phyloP scores from a whole-genome alignment of 1,140 invertebrate genomes.

The Bombyx mandarina region DNA sequence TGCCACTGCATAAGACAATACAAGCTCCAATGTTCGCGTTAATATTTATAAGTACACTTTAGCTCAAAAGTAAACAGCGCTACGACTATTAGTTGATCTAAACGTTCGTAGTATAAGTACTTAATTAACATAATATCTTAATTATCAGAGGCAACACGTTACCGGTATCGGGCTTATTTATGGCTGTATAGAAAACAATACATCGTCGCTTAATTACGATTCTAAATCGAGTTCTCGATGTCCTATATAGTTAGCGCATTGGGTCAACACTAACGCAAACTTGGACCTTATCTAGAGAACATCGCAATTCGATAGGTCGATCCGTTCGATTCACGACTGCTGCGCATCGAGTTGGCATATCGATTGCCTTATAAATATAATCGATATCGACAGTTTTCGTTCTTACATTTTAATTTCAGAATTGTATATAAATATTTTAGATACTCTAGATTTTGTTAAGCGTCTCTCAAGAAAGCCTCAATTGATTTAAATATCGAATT shows the following conservation, averaged over 20 bases:
- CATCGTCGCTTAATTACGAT: conserved; percentile 49
- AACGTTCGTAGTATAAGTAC: too few species aligned
- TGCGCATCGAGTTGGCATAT: conserved; percentile 23
- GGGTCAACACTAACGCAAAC: conserved; percentile 37
- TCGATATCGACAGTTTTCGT: not conserved
- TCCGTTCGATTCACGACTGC: conserved; percentile 25
- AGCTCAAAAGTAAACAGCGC: too few species aligned
- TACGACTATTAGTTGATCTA: too few species aligned
- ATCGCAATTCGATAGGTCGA: conserved; percentile 25
- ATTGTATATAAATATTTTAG: not conserved
- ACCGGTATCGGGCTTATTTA: conserved; percentile 3
- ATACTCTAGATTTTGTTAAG: too few species aligned
- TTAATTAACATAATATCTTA: too few species aligned
- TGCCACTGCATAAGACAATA: too few species aligned
- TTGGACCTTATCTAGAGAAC: conserved; percentile 18
- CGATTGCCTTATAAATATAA: conserved; percentile 10
- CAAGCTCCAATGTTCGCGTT: too few species aligned
- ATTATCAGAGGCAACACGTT: too few species aligned
- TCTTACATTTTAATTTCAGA: not conserved
- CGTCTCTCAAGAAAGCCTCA: too few species aligned
- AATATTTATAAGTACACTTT: too few species aligned
- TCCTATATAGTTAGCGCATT: conserved; percentile 56
- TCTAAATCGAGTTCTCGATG: conserved; percentile 41
- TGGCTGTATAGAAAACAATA: conserved; percentile 16
- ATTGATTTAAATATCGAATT: too few species aligned